Percentiles rank a stretch among this genome's conserved stretches.
Evolutionary conservation across 2,113 vertebrate species (phyloP).

Genomic region (Gobio gobio): DNA sequence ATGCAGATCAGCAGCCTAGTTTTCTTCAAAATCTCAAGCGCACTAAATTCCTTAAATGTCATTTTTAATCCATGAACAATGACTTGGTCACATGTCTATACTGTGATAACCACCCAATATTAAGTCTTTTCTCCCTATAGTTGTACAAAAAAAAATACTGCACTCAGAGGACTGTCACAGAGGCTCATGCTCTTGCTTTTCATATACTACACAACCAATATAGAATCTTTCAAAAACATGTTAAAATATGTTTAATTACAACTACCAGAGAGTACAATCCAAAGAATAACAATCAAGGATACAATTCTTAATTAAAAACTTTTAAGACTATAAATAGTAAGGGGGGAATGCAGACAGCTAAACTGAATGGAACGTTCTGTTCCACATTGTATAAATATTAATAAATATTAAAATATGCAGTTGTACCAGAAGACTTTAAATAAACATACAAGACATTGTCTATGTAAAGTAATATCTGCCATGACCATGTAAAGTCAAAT

Average conservation of each 20-base stretch:
- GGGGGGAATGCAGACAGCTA: too few relatives aligned
- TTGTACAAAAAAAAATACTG: neutral
- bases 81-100: neutral
- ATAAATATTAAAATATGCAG: neutral
- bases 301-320: constrained; percentile 17
- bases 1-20: neutral
- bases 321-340: neutral
- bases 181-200: neutral
- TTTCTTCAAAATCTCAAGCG: neutral
- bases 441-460: constrained; percentile 5
- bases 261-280: neutral
- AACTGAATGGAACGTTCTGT: neutral
- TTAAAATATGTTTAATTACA: neutral
- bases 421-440: neutral
- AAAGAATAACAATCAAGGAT: neutral
- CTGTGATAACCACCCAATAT: neutral
- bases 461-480: neutral
- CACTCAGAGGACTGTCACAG: neutral
- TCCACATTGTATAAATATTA: neutral
- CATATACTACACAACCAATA: neutral
- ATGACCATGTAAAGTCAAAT: neutral
- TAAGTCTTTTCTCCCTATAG: neutral
- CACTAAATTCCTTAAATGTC: neutral
- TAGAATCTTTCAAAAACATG: neutral
- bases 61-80: constrained; percentile 18